These are phyloP conservation scores for Bovichtus variegatus DNA, from an alignment of 2,797 vertebrate genomes.

Conservation along the genomic window DNA sequence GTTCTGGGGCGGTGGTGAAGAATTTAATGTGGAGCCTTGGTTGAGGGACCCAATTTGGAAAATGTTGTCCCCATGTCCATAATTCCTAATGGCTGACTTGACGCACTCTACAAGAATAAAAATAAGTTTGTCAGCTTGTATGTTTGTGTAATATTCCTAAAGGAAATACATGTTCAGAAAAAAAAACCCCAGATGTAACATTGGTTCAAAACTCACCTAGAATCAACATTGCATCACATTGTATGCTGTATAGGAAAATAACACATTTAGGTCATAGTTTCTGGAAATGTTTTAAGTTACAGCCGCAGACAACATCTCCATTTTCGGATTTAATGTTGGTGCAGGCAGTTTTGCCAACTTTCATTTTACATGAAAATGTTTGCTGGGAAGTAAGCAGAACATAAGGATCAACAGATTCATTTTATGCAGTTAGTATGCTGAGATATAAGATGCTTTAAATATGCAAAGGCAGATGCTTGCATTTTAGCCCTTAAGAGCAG, in stretches of 20 bases:
- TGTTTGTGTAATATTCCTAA: neutral
- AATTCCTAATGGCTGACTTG: too few species aligned
- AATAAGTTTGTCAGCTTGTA: neutral
- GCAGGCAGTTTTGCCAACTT: conserved; percentile 14
- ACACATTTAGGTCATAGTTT: neutral
- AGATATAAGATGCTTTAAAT: conserved; percentile 65
- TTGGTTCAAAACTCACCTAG: neutral
- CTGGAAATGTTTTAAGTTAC: neutral
- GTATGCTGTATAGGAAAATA: neutral
- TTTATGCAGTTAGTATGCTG: conserved; percentile 46
- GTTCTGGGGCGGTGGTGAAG: too few species aligned
- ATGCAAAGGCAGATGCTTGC: conserved; percentile 70
- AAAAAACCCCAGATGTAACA: neutral
- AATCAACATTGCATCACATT: neutral
- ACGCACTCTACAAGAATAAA: too few species aligned
- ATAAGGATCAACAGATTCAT: conserved; percentile 39
- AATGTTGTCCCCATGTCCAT: too few species aligned
- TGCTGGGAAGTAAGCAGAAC: conserved; percentile 18
- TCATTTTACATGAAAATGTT: conserved; percentile 27
- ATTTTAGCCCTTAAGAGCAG: conserved; percentile 67
- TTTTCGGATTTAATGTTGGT: conserved; percentile 3
- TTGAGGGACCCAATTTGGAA: too few species aligned
- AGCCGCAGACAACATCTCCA: neutral
- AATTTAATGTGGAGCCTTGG: too few species aligned
- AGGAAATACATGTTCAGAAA: neutral